Evolutionary conservation across 2,113 vertebrate species (phyloP).

Genomic region (Corydoras maculifer): DNA sequence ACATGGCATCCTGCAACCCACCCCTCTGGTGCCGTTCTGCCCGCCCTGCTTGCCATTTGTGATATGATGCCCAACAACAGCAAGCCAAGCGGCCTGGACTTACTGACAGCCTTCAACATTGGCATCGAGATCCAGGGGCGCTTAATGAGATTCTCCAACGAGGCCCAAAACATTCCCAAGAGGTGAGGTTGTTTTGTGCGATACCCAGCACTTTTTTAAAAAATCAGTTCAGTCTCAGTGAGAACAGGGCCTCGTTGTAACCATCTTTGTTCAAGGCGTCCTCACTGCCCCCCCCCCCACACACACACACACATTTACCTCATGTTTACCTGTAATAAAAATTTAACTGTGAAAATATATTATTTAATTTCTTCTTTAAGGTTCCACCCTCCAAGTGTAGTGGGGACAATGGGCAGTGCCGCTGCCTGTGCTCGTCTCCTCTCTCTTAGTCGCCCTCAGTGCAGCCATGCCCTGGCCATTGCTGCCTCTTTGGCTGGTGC

Average conservation of each 20-base stretch:
- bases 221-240: no score
- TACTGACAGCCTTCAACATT: constrained; percentile 78
- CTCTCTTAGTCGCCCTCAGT: constrained; percentile 60
- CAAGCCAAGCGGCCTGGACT: constrained; percentile 73
- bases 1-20: constrained; percentile 87
- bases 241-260: constrained; percentile 28
- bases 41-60: constrained; percentile 74
- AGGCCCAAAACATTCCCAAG: constrained; percentile 78
- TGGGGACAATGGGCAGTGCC: constrained; percentile 81
- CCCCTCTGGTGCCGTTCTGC: constrained; percentile 78
- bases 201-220: no score
- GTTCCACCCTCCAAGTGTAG: constrained; percentile 83
- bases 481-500: constrained; percentile 79
- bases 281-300: constrained; percentile 10
- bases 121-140: constrained; percentile 81
- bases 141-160: constrained; percentile 79
- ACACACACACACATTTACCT: constrained; percentile 24
- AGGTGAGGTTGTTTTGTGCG: constrained; percentile 57
- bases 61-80: constrained; percentile 68
- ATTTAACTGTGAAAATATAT: no score
- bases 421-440: constrained; percentile 74
- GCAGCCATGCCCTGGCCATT: constrained; percentile 74
- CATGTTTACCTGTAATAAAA: no score
- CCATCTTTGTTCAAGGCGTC: constrained; percentile 4
- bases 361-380: constrained; percentile 47